Evolutionary conservation across 2,113 vertebrate species (phyloP).

Genomic region (Myotis brandtii): DNA sequence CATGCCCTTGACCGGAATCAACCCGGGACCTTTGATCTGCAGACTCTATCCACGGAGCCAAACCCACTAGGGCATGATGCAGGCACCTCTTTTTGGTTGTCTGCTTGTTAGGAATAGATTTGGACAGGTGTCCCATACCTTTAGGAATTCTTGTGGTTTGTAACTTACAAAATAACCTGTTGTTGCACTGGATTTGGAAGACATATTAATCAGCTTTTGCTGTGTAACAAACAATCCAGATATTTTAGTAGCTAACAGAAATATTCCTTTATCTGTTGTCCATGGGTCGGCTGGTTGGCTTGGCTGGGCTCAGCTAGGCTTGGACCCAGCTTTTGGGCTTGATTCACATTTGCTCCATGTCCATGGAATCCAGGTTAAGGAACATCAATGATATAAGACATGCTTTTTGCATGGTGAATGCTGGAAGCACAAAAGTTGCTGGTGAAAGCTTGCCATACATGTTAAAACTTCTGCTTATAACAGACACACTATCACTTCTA

Average conservation of each 20-base stretch:
- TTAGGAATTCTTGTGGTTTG: constrained; percentile 39
- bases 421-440: constrained; percentile 23
- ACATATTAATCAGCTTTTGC: constrained; percentile 20
- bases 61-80: background rate
- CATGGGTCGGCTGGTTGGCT: background rate
- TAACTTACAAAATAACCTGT: constrained; percentile 28
- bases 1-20: background rate
- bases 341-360: background rate
- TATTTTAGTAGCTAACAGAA: constrained; percentile 48
- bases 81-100: background rate
- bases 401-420: background rate
- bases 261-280: background rate
- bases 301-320: background rate
- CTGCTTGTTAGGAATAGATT: constrained; percentile 38
- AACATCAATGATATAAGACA: background rate
- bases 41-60: background rate
- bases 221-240: background rate
- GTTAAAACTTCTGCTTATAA: background rate
- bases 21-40: background rate
- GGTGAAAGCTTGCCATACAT: background rate
- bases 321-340: background rate
- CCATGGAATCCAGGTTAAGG: background rate
- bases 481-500: background rate
- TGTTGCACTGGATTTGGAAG: constrained; percentile 9
- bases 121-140: background rate